Evolutionary conservation across 1,140 invertebrate genomes (phyloP).

Genomic region (Drosophila sturtevanti): DNA sequence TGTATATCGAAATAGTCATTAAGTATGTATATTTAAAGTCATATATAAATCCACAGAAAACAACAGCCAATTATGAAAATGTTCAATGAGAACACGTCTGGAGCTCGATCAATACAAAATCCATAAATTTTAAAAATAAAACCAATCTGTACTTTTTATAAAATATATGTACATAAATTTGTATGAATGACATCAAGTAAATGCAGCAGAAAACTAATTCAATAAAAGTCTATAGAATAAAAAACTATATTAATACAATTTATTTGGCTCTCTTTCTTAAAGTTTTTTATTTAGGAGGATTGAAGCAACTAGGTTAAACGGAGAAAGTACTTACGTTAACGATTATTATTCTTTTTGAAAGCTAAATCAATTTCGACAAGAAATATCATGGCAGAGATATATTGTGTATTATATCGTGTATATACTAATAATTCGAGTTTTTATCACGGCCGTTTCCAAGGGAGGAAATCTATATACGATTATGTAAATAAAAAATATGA

Average conservation of each 20-base stretch:
- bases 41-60: constrained; percentile 35
- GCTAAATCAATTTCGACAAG: too few species aligned
- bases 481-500: too few species aligned
- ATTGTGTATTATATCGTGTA: too few species aligned
- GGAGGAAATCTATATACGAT: too few species aligned
- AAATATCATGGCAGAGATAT: too few species aligned
- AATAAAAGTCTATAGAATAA: constrained; percentile 42
- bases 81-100: constrained; percentile 65
- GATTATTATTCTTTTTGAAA: too few species aligned
- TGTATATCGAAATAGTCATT: not conserved
- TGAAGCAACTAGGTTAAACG: too few species aligned
- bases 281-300: too few species aligned
- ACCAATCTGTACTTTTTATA: constrained; percentile 74
- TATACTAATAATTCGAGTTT: too few species aligned
- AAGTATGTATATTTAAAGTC: constrained; percentile 26
- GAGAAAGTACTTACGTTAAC: too few species aligned
- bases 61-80: constrained; percentile 45
- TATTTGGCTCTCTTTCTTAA: too few species aligned
- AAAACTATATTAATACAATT: not conserved
- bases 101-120: constrained; percentile 60
- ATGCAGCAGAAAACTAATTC: constrained; percentile 43
- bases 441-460: too few species aligned
- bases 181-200: constrained; percentile 53
- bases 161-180: constrained; percentile 48
- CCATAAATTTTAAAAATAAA: constrained; percentile 60